These are phyloP conservation scores for Phrixothrix hirtus DNA, from an alignment of 2,888 invertebrate species.

Conservation along the genomic window DNA sequence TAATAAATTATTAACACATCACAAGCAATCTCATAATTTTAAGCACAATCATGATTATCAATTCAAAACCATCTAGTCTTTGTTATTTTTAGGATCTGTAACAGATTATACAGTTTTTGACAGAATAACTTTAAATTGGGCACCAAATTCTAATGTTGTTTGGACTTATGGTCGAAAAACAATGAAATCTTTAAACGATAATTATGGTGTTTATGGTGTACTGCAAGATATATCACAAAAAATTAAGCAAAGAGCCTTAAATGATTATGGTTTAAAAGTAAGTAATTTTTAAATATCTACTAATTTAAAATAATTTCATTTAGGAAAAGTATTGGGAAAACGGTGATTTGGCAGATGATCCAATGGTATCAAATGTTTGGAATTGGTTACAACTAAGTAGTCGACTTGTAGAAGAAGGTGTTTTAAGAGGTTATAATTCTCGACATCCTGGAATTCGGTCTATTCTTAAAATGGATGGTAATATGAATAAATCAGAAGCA, in stretches of 20 bases:
- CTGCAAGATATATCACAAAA: conserved; percentile 72
- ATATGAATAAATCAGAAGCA: conserved; percentile 63
- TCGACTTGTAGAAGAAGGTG: conserved; percentile 69
- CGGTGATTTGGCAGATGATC: conserved; percentile 76
- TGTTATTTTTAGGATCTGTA: conserved; percentile 59
- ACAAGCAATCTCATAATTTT: too few relatives aligned
- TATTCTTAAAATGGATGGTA: conserved; percentile 60
- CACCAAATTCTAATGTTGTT: conserved; percentile 70
- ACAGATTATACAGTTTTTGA: conserved; percentile 79
- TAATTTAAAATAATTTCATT: not conserved
- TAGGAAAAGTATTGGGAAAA: conserved; percentile 78
- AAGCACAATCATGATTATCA: too few relatives aligned
- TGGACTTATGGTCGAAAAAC: conserved; percentile 76
- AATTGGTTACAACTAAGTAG: conserved; percentile 76
- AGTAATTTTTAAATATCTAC: conserved; percentile 28
- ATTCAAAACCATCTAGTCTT: too few relatives aligned
- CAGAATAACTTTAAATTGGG: conserved; percentile 81
- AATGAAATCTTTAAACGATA: conserved; percentile 64
- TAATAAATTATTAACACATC: too few relatives aligned
- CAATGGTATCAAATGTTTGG: conserved; percentile 80
- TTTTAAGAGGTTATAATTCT: conserved; percentile 60
- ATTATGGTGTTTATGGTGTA: conserved; percentile 58
- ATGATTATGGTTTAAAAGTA: conserved; percentile 82
- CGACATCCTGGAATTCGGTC: conserved; percentile 67
- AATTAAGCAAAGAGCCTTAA: conserved; percentile 71